phyloP scores from a whole-genome alignment of 2,888 invertebrate genomes.

The Synergus gifuensis region DNA sequence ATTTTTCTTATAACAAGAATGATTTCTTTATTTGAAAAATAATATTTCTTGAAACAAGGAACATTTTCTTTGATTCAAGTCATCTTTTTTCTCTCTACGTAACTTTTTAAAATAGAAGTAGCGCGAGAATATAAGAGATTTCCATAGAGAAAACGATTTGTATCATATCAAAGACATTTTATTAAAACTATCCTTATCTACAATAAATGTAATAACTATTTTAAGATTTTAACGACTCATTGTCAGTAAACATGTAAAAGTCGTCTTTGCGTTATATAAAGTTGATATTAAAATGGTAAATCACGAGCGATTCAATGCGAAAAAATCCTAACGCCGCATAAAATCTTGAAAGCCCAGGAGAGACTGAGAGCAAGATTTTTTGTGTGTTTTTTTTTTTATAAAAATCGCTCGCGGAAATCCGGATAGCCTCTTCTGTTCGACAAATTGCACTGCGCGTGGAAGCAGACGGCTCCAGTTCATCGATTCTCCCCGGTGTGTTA shows the following conservation, averaged over 20 bases:
- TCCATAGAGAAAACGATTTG: too few species aligned
- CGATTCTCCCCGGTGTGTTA: constrained; percentile 58
- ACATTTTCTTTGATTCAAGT: too few species aligned
- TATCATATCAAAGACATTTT: too few species aligned
- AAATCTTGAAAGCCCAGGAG: constrained; percentile 32
- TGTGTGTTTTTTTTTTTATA: constrained; percentile 42
- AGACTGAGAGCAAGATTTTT: constrained; percentile 3
- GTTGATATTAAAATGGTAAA: not conserved
- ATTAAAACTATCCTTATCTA: too few species aligned
- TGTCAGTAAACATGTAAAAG: not conserved
- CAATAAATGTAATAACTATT: not conserved
- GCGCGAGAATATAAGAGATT: too few species aligned
- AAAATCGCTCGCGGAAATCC: constrained; percentile 64
- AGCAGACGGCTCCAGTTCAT: constrained; percentile 53
- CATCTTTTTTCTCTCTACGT: too few species aligned
- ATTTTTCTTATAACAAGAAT: too few species aligned
- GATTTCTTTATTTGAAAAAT: too few species aligned
- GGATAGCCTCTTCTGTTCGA: constrained; percentile 58
- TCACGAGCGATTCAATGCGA: not conserved
- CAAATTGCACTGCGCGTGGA: constrained; percentile 64
- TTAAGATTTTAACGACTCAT: not conserved
- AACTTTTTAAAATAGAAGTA: too few species aligned
- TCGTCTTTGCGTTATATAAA: not conserved
- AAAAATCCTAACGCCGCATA: constrained; percentile 37
- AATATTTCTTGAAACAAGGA: too few species aligned